Conservation (phyloP, 2,888 invertebrate species). For the Timema cristinae region DNA sequence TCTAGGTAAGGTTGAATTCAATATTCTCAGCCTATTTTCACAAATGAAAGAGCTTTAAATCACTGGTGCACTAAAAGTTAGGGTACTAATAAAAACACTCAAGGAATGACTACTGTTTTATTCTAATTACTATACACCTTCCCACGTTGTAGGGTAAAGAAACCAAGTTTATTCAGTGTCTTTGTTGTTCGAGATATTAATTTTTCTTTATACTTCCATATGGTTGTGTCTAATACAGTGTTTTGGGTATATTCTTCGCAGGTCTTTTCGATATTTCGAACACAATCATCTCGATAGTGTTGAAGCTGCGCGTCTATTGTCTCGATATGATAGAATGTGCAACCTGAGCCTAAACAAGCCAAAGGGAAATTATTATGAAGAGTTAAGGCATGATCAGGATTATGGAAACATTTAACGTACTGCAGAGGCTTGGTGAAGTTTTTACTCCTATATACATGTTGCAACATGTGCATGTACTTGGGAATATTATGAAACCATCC, state of each 20-base stretch:
- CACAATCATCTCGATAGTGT: conserved; percentile 92
- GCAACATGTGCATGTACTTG: conserved; percentile 88
- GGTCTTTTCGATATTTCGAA: conserved; percentile 75
- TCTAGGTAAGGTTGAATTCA: too few species aligned
- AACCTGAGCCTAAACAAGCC: conserved; percentile 68
- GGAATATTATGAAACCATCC: conserved; percentile 77
- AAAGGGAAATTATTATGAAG: conserved; percentile 91
- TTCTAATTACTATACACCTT: too few species aligned
- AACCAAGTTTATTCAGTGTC: conserved; percentile 68
- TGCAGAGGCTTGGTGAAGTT: conserved; percentile 91
- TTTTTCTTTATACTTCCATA: conserved; percentile 82
- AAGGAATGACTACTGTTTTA: too few species aligned
- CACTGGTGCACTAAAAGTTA: too few species aligned
- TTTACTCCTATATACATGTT: conserved; percentile 83
- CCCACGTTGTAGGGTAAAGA: conserved; percentile 46
- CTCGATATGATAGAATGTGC: conserved; percentile 80
- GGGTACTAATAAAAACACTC: too few species aligned
- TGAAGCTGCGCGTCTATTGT: conserved; percentile 82
- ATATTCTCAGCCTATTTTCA: too few species aligned
- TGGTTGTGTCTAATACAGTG: conserved; percentile 76
- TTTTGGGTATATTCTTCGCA: conserved; percentile 80
- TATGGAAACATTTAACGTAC: conserved; percentile 92
- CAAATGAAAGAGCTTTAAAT: too few species aligned
- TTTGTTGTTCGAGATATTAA: conserved; percentile 65
- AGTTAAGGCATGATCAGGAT: conserved; percentile 81